phyloP scores from a whole-genome alignment of 2,113 vertebrate species.

The Ascaphus truei region DNA sequence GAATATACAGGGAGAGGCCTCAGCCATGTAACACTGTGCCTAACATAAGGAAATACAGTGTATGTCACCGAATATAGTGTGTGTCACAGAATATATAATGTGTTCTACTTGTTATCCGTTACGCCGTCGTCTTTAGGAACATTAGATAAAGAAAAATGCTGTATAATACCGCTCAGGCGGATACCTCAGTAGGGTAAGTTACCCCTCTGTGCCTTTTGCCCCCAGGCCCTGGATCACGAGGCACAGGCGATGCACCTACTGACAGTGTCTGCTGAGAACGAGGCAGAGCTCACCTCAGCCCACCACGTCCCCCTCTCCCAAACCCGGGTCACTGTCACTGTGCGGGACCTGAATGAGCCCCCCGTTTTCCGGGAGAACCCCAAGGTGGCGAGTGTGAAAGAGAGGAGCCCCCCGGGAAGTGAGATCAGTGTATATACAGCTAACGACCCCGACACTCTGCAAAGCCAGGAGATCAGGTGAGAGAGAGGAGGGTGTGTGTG shows the following conservation, averaged over 20 bases:
- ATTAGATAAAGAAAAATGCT: too few relatives aligned
- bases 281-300: conserved; percentile 61
- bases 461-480: conserved; percentile 67
- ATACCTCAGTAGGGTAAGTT: too few relatives aligned
- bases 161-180: too few relatives aligned
- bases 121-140: too few relatives aligned
- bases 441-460: conserved; percentile 72
- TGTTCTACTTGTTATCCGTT: too few relatives aligned
- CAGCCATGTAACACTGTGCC: too few relatives aligned
- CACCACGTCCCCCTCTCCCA: conserved; percentile 54
- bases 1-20: too few relatives aligned
- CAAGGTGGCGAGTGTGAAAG: conserved; percentile 67
- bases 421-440: conserved; percentile 69
- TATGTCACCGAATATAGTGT: too few relatives aligned
- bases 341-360: conserved; percentile 80
- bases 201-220: background rate
- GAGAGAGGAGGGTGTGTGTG: accelerated
- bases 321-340: conserved; percentile 66
- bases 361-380: conserved; percentile 79
- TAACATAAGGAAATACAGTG: too few relatives aligned
- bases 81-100: too few relatives aligned
- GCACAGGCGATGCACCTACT: conserved; percentile 54
- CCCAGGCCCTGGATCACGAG: conserved; percentile 86
- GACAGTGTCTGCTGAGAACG: conserved; percentile 71
- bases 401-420: conserved; percentile 72